Conservation (phyloP, 2,888 invertebrate species). For the Eucriotettix oculatus region DNA sequence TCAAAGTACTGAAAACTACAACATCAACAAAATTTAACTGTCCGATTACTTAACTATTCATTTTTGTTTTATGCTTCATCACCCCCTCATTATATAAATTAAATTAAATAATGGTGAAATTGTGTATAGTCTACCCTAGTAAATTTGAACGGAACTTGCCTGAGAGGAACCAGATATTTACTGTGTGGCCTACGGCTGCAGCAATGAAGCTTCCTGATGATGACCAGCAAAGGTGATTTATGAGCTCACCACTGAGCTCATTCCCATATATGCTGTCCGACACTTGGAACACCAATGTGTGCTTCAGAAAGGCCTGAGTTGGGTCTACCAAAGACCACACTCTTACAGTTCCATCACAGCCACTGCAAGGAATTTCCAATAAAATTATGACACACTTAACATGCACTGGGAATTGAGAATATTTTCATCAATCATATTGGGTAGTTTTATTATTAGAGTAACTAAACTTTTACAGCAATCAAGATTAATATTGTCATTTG, state of each 20-base stretch:
- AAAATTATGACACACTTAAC: no score
- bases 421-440: no score
- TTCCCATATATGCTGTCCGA: conserved; percentile 30
- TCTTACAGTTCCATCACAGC: conserved; percentile 42
- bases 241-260: conserved; percentile 31
- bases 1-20: no score
- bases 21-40: no score
- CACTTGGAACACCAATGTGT: conserved; percentile 35
- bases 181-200: conserved; percentile 35
- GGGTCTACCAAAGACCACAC: conserved; percentile 33
- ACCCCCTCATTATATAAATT: neutral
- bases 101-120: no score
- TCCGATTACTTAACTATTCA: no score
- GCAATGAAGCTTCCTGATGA: conserved; percentile 35
- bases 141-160: conserved; percentile 16
- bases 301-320: conserved; percentile 28
- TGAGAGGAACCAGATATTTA: conserved; percentile 38
- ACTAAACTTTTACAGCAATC: no score
- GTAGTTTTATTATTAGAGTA: no score
- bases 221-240: conserved; percentile 34
- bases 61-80: neutral
- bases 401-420: no score
- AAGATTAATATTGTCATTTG: no score
- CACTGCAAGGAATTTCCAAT: conserved; percentile 22
- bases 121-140: no score